A percentile compares a stretch with the other conserved stretches of the same genome.
These are phyloP conservation scores for Beris chalybata DNA, from an alignment of 2,888 invertebrate species.

Conservation along the genomic window DNA sequence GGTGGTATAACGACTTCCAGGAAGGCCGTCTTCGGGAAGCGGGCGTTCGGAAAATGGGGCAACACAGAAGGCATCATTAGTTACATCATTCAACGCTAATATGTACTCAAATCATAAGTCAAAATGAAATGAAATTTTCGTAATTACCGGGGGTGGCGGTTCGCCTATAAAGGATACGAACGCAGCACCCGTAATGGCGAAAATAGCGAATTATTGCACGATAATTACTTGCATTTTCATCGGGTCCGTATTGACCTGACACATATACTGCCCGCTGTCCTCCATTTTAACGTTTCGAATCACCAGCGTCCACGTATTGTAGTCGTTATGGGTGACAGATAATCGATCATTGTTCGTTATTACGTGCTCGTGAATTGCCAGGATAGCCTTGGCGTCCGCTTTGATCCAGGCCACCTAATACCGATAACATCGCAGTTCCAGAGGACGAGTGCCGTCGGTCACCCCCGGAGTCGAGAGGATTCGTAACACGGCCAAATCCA, in stretches of 20 bases:
- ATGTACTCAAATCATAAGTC: slow-evolving; percentile 14
- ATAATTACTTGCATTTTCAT: slow-evolving; percentile 87
- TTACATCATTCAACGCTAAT: slow-evolving; percentile 10
- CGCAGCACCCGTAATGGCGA: not conserved
- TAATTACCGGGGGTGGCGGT: slow-evolving; percentile 15
- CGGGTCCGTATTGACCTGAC: slow-evolving; percentile 92
- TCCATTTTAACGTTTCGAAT: slow-evolving; percentile 82
- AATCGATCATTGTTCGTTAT: slow-evolving; percentile 90
- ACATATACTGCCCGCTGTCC: slow-evolving; percentile 90
- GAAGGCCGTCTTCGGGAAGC: slow-evolving; percentile 69
- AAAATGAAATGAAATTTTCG: slow-evolving; percentile 30
- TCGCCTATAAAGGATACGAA: not conserved
- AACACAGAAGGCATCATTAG: slow-evolving; percentile 14
- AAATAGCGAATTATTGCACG: slow-evolving; percentile 31
- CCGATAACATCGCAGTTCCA: not conserved
- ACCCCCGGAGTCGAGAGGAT: too few relatives aligned
- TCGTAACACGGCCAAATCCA: too few relatives aligned
- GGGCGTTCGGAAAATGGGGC: not conserved
- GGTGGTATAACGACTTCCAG: slow-evolving; percentile 91
- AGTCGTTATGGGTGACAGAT: slow-evolving; percentile 88
- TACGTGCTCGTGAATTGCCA: slow-evolving; percentile 91
- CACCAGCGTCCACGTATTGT: slow-evolving; percentile 90
- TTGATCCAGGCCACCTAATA: slow-evolving; percentile 91
- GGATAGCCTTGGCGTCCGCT: slow-evolving; percentile 89
- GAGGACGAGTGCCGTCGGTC: too few relatives aligned